These are phyloP conservation scores for Gadopsis bispinosus DNA, from an alignment of 2,797 vertebrate species.

Conservation along the genomic window DNA sequence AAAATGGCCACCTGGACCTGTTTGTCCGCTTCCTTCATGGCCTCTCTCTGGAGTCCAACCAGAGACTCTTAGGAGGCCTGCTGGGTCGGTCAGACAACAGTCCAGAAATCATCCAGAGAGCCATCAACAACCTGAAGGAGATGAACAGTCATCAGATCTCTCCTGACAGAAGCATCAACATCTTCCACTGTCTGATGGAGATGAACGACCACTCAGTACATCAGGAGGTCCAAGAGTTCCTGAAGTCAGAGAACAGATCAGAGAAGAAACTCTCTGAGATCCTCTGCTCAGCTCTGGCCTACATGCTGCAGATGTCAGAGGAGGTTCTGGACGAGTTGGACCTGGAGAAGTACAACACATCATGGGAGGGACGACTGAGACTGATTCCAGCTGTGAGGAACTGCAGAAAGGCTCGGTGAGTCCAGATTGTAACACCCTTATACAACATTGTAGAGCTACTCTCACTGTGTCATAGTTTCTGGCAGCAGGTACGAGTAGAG, in stretches of 20 bases:
- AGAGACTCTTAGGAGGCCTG: slow-evolving; percentile 1
- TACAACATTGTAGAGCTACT: neutral
- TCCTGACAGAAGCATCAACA: slow-evolving; percentile 11
- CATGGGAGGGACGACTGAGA: neutral
- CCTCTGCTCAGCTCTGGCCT: slow-evolving; percentile 1
- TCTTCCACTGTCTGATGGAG: too few species aligned
- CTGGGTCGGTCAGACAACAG: neutral
- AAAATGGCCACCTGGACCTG: slow-evolving; percentile 22
- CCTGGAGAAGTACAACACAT: slow-evolving; percentile 17
- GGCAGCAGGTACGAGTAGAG: neutral
- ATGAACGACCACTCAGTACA: too few species aligned
- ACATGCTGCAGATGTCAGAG: slow-evolving; percentile 25
- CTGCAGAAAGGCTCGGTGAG: slow-evolving; percentile 16
- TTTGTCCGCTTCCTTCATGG: slow-evolving; percentile 33
- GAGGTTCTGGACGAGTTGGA: neutral
- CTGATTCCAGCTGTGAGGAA: slow-evolving; percentile 29
- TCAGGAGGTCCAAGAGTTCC: too few species aligned
- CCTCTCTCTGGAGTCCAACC: neutral
- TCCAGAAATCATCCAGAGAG: too few species aligned
- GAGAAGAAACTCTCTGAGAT: too few species aligned
- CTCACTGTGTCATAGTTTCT: neutral
- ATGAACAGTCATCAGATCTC: too few species aligned
- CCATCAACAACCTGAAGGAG: too few species aligned
- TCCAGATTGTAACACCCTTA: neutral
- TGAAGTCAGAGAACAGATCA: too few species aligned